Conservation (phyloP, 1,140 invertebrate genomes). For the Nymphalis io region DNA sequence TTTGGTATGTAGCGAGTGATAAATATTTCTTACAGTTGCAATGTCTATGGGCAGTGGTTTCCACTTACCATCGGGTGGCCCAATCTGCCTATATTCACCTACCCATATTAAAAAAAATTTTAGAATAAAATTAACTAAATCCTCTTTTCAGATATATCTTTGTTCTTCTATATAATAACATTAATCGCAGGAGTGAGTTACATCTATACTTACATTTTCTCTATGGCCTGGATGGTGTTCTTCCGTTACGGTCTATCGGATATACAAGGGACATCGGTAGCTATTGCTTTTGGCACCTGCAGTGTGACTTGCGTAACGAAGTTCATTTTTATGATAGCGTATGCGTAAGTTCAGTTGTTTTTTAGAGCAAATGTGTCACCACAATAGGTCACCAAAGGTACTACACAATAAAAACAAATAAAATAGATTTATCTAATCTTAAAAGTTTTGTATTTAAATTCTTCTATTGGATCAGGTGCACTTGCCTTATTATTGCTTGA, state of each 20-base stretch:
- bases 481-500: no score
- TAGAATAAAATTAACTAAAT: not conserved
- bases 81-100: no score
- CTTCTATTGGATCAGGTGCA: no score
- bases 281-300: constrained; percentile 9
- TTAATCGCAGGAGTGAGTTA: not conserved
- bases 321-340: constrained; percentile 25
- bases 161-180: constrained; percentile 16
- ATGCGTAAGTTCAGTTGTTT: not conserved
- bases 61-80: no score
- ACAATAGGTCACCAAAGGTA: no score
- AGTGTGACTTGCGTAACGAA: constrained; percentile 22
- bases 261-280: not conserved
- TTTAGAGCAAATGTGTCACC: not conserved
- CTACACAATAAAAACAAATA: no score
- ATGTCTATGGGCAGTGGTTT: no score
- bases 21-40: no score
- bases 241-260: constrained; percentile 5
- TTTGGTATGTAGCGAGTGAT: no score
- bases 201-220: constrained; percentile 21
- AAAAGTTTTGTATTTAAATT: no score
- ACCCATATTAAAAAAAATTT: no score
- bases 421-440: no score
- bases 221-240: constrained; percentile 21
- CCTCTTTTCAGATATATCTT: constrained; percentile 17